A percentile compares a stretch with the other conserved stretches of the same genome.
phyloP scores from a whole-genome alignment of 2,888 invertebrate genomes.

The Spodoptera exigua region DNA sequence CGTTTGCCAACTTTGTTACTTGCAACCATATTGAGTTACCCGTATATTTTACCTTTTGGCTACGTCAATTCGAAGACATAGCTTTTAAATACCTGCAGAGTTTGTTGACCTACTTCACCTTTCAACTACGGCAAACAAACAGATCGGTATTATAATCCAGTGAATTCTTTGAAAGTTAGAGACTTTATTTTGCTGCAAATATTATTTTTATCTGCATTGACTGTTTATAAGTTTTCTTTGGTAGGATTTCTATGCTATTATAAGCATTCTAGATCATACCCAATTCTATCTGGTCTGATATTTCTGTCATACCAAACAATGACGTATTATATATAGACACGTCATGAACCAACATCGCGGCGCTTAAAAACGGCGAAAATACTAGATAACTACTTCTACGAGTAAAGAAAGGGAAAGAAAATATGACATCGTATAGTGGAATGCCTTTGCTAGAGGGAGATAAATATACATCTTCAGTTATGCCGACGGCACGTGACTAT shows the following conservation, averaged over 20 bases:
- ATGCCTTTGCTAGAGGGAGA: too few species aligned
- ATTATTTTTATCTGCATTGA: constrained; percentile 30
- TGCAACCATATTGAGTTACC: constrained; percentile 20
- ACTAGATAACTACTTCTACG: too few species aligned
- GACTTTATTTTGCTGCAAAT: constrained; percentile 24
- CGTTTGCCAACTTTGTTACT: constrained; percentile 20
- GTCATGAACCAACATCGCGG: too few species aligned
- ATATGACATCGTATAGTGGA: too few species aligned
- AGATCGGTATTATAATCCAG: constrained; percentile 40
- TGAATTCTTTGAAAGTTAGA: constrained; percentile 24
- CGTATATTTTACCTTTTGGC: constrained; percentile 31
- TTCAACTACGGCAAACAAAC: constrained; percentile 50
- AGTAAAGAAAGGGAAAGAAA: too few species aligned
- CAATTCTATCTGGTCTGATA: too few species aligned
- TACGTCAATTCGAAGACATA: constrained; percentile 44
- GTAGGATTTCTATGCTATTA: background rate
- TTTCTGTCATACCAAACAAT: too few species aligned
- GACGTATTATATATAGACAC: too few species aligned
- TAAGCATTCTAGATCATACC: too few species aligned
- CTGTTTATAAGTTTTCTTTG: constrained; percentile 7
- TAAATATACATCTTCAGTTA: too few species aligned
- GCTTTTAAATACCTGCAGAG: constrained; percentile 56
- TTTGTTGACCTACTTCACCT: constrained; percentile 49
- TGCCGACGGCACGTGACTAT: too few species aligned
- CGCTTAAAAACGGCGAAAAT: too few species aligned